Percentiles rank a stretch among this genome's conserved stretches.
These are phyloP conservation scores for Lophotriccus pileatus DNA, from an alignment of 2,797 vertebrate species.

Conservation along the genomic window DNA sequence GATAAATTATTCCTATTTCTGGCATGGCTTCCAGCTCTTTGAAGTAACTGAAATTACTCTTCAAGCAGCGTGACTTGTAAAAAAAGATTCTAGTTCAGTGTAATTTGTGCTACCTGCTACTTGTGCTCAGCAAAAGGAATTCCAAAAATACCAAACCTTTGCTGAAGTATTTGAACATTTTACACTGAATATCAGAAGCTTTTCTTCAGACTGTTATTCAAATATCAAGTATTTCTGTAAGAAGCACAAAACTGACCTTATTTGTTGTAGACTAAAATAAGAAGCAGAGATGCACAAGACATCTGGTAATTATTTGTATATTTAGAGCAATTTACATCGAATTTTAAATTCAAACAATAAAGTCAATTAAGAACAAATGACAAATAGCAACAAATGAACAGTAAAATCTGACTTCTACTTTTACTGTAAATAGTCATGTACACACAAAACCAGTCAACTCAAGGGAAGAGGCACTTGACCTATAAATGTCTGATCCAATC, in stretches of 20 bases:
- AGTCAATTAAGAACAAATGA: neutral
- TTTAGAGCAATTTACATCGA: neutral
- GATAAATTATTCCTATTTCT: neutral
- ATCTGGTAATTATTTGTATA: neutral
- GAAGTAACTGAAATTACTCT: slow-evolving; percentile 6
- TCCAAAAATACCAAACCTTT: neutral
- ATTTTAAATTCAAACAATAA: neutral
- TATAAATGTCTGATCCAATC: neutral
- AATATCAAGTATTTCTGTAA: neutral
- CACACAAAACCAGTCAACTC: neutral
- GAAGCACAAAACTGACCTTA: neutral
- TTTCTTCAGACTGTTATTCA: neutral
- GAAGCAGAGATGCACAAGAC: neutral
- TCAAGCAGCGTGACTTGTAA: neutral
- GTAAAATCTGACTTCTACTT: neutral
- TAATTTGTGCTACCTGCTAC: neutral
- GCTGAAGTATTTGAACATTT: neutral
- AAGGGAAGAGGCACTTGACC: slow-evolving; percentile 19
- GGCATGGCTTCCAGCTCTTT: neutral
- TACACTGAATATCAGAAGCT: neutral
- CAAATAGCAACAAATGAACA: neutral
- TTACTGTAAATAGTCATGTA: neutral
- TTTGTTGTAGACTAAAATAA: neutral
- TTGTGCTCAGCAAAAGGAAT: neutral
- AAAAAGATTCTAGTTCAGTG: neutral